Evolutionary conservation across 2,797 vertebrate species (phyloP), one percentile per base, ranked within the genome.

Genomic region (Scleropages formosus): DNA sequence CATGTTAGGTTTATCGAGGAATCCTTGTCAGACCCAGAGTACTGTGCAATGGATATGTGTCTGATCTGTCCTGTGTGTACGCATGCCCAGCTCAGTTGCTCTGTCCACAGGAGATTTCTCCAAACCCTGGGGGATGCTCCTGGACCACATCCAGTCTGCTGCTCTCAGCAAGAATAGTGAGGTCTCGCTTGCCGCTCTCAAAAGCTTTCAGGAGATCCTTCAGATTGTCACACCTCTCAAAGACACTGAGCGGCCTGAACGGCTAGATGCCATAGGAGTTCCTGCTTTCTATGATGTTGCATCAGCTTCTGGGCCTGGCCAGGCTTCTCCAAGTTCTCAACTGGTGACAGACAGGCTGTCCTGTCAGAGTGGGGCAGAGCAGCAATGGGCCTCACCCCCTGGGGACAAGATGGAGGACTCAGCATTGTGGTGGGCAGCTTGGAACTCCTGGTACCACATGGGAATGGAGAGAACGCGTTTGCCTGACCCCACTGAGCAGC

Each of bases 131-230:
- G 96, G 98, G 88, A 92, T 98, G 76, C 93, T 99, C 82, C 91
- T 99, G 84, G 97, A 97, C 89, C 98, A 99, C 84, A 98, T 99
- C 81, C 97, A 98, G 63, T 99, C 98, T 9, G 98, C 98, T 18
- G 96, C 97, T 39, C 95, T 99, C 78, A 99, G 98, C 90, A 98
- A 97, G 90, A 99, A 99, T 87, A 98, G 94, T 39, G 98, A 99
- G 90, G 98, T 99, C 77, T 99, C 98, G 75, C 86, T 99, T 80
- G 98, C 98, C n/a, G 98, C 98, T 24, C 90, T 99, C 72, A 99
- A 99, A 89, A 99, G 97, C 88, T 99, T 99, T 80, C 98, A 99
- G 84, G 98, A 99, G 89, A 98, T 99, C 83, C 90, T 99, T 8
- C 98, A 98, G 83, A 98, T 99, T 2, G 96, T 96, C 26, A 96